A percentile compares a stretch with the other conserved stretches of the same genome.
These are phyloP conservation scores for Rhabdomys pumilio DNA, from an alignment of 2,797 vertebrate genomes.

Conservation along the genomic window DNA sequence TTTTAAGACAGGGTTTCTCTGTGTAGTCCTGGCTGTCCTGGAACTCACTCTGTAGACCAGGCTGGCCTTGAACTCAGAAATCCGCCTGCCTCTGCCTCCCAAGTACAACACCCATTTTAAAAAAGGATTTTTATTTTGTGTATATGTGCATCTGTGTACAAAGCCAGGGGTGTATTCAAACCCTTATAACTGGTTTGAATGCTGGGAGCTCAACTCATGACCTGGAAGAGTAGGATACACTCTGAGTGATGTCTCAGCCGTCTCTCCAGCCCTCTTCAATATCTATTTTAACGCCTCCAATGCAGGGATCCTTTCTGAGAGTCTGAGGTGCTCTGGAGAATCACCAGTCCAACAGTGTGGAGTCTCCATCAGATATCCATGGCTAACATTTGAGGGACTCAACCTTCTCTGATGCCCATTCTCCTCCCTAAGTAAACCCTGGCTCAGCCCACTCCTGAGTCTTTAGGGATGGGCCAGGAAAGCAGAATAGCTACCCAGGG, in stretches of 20 bases:
- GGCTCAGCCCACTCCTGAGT: not conserved
- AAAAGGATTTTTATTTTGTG: not conserved
- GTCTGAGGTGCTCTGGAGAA: not conserved
- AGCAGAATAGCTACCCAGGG: slow-evolving; percentile 34
- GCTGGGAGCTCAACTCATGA: not conserved
- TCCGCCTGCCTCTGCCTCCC: too few relatives aligned
- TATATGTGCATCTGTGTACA: not conserved
- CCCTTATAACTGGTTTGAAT: not conserved
- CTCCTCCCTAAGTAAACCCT: not conserved
- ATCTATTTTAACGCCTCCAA: not conserved
- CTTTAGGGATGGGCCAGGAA: not conserved
- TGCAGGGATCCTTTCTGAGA: slow-evolving; percentile 5
- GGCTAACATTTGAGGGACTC: not conserved
- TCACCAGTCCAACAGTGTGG: not conserved
- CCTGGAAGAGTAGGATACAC: not conserved
- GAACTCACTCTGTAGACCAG: too few relatives aligned
- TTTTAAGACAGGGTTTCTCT: too few relatives aligned
- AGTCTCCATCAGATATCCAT: not conserved
- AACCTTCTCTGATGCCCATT: not conserved
- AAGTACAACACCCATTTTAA: not conserved
- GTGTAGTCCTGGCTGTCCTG: too few relatives aligned
- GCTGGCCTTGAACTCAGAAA: too few relatives aligned
- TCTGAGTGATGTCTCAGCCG: too few relatives aligned
- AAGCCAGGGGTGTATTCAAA: not conserved
- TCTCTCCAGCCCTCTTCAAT: not conserved